phyloP scores from a whole-genome alignment of 37 sponge, comb jelly and placozoan genomes.

The Agelas oroides region DNA sequence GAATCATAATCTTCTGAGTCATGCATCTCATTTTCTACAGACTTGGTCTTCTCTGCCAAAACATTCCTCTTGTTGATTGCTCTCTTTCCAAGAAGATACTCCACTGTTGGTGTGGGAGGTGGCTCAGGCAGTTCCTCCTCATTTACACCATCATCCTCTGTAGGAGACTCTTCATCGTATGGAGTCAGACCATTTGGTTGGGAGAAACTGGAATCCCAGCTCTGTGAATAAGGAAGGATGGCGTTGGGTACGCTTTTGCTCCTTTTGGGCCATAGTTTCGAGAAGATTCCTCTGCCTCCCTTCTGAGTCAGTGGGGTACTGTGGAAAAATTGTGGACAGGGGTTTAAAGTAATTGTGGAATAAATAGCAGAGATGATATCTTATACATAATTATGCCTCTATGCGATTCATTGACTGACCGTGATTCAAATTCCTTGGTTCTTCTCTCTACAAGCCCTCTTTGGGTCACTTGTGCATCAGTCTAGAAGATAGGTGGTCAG shows the following conservation, averaged over 20 bases:
- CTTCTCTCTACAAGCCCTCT: constrained; percentile 29
- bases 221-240: constrained; percentile 11
- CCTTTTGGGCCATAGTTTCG: constrained; percentile 33
- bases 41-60: not conserved
- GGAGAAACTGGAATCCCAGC: constrained; percentile 24
- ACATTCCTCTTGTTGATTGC: not conserved
- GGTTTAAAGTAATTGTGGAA: too few relatives aligned
- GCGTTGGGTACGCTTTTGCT: not conserved
- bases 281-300: constrained; percentile 3
- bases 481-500: not conserved
- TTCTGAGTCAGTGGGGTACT: not conserved
- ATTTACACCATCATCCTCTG: not conserved
- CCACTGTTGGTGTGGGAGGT: constrained; percentile 41
- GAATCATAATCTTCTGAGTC: constrained; percentile 28
- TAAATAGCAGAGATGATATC: too few relatives aligned
- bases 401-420: not conserved
- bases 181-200: not conserved
- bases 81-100: constrained; percentile 44
- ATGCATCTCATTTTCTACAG: constrained; percentile 10
- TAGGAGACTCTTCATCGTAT: not conserved
- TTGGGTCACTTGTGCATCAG: not conserved
- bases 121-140: constrained; percentile 32
- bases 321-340: constrained; percentile 6
- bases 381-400: not conserved
- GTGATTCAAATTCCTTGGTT: constrained; percentile 15